Conservation (phyloP, 2,888 invertebrate species). For the Palloptera scutellata region DNA sequence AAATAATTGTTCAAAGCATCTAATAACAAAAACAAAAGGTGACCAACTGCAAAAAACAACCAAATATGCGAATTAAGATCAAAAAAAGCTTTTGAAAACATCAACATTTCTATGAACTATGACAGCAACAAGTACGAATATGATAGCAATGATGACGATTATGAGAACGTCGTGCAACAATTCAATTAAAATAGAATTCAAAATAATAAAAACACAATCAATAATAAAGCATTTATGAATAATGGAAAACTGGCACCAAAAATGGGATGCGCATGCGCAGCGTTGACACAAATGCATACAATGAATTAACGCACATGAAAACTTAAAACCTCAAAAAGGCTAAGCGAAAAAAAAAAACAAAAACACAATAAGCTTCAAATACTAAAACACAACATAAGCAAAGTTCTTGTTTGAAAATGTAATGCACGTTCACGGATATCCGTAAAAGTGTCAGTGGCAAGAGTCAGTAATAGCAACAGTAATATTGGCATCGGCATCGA, state of each 20-base stretch:
- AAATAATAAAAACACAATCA: neutral
- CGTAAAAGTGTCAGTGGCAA: constrained; percentile 34
- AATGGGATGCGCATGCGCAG: constrained; percentile 24
- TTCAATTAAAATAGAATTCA: constrained; percentile 14
- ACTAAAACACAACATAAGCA: neutral
- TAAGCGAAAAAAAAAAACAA: constrained; percentile 31
- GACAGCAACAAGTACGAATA: neutral
- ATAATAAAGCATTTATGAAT: constrained; percentile 7
- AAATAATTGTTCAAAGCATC: too few species aligned
- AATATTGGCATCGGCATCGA: neutral
- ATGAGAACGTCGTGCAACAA: neutral
- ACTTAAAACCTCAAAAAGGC: constrained; percentile 4
- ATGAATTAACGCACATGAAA: constrained; percentile 9
- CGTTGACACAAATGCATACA: constrained; percentile 15
- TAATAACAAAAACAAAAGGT: neutral
- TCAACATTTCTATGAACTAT: neutral
- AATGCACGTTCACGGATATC: constrained; percentile 55
- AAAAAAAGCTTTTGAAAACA: constrained; percentile 4
- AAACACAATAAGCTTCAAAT: constrained; percentile 23
- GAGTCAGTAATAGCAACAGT: neutral
- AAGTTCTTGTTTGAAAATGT: constrained; percentile 29
- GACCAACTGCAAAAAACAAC: neutral
- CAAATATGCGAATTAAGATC: too few species aligned
- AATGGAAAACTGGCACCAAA: constrained; percentile 13
- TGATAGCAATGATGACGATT: neutral